phyloP scores from a whole-genome alignment of 2,113 vertebrate genomes.

The Colossoma macropomum region DNA sequence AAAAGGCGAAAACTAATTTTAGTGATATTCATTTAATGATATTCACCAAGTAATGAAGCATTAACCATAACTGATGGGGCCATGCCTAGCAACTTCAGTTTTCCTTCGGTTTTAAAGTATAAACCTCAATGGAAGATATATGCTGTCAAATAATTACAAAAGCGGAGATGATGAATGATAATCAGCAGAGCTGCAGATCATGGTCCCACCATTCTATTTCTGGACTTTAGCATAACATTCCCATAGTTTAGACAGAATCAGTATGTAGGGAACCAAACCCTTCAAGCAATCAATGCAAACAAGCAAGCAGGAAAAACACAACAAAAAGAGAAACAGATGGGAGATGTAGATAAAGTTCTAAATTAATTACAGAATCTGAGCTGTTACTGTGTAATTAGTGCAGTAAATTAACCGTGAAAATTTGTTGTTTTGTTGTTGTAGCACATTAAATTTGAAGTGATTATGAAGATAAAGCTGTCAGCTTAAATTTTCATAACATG shows the following conservation, averaged over 20 bases:
- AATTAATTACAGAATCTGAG: too few species aligned
- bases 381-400: not conserved
- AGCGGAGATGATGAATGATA: not conserved
- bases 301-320: not conserved
- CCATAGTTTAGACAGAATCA: constrained; percentile 6
- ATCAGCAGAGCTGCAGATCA: not conserved
- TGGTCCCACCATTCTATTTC: constrained; percentile 43
- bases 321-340: too few species aligned
- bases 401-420: constrained; percentile 1
- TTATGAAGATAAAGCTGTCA: not conserved
- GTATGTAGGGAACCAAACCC: constrained; percentile 54
- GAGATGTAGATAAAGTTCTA: too few species aligned
- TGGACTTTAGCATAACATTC: too few species aligned
- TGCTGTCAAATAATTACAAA: not conserved
- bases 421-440: not conserved
- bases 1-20: too few species aligned
- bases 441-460: not conserved
- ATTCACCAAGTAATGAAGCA: not conserved
- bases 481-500: not conserved
- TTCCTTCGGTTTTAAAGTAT: not conserved
- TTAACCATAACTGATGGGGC: constrained; percentile 49
- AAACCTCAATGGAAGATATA: not conserved
- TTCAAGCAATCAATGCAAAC: not conserved
- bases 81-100: constrained; percentile 20
- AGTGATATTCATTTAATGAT: not conserved